Conservation (phyloP, 2,888 invertebrate species). For the Tenthredo livida region DNA sequence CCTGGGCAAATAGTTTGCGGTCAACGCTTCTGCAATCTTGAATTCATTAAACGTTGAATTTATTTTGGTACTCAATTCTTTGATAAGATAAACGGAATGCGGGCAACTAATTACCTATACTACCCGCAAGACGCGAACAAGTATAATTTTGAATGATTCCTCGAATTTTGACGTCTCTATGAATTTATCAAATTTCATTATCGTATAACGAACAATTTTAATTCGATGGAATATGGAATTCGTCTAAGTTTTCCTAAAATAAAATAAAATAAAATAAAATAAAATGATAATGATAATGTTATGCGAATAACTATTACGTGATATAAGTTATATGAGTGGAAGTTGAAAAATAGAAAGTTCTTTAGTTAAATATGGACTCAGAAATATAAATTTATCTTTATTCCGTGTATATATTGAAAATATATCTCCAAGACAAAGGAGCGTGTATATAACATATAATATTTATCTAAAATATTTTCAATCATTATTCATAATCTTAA, state of each 20-base stretch:
- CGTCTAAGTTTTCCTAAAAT: too few relatives aligned
- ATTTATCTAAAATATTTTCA: conserved; percentile 20
- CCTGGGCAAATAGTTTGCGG: not conserved
- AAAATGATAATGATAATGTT: too few relatives aligned
- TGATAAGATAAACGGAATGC: not conserved
- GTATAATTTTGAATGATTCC: too few relatives aligned
- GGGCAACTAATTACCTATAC: too few relatives aligned
- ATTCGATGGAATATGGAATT: too few relatives aligned
- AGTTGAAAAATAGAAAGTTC: not conserved
- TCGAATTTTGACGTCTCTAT: too few relatives aligned
- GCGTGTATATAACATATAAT: not conserved
- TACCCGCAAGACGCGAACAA: too few relatives aligned
- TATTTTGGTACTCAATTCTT: not conserved
- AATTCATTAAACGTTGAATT: not conserved
- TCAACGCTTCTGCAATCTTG: not conserved
- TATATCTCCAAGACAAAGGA: conserved; percentile 23
- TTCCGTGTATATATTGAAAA: conserved; percentile 24
- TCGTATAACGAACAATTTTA: too few relatives aligned
- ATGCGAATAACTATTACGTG: not conserved
- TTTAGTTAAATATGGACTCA: not conserved
- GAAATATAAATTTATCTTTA: conserved; percentile 45
- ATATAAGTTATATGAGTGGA: not conserved
- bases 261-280: too few relatives aligned
- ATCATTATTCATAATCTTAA: not conserved
- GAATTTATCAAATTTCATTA: too few relatives aligned